phyloP scores from a whole-genome alignment of 2,797 vertebrate species.

The Sebastes oblongus region DNA sequence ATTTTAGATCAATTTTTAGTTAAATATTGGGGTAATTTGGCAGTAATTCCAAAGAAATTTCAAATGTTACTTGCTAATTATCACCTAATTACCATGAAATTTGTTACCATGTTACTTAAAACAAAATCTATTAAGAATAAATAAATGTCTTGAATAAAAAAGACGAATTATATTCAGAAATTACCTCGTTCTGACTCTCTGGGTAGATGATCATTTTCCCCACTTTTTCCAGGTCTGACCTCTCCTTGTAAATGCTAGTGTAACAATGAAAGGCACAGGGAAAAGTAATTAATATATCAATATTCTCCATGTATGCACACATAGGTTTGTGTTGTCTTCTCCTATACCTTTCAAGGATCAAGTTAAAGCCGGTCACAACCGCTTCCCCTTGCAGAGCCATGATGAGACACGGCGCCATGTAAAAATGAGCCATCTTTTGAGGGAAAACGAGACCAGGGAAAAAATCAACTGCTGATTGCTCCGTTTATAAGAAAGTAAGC shows the following conservation, averaged over 20 bases:
- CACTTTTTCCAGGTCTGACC: constrained; percentile 41
- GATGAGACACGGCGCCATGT: constrained; percentile 66
- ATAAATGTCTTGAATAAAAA: not conserved
- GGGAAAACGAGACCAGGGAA: not conserved
- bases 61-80: too few relatives aligned
- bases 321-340: not conserved
- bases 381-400: constrained; percentile 72
- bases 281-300: not conserved
- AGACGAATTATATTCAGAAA: not conserved
- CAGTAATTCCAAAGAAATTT: too few relatives aligned
- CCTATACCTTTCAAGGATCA: constrained; percentile 72
- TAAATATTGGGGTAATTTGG: too few relatives aligned
- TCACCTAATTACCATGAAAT: too few relatives aligned
- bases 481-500: not conserved
- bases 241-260: constrained; percentile 62
- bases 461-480: not conserved
- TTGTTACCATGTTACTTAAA: not conserved
- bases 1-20: too few relatives aligned
- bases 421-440: constrained; percentile 54
- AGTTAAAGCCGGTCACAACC: constrained; percentile 53
- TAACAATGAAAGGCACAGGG: not conserved
- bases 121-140: not conserved
- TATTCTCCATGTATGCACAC: not conserved
- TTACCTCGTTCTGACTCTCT: constrained; percentile 72
- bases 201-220: constrained; percentile 65